phyloP scores from a whole-genome alignment of 1,140 invertebrate species.

The Triops longicaudatus region DNA sequence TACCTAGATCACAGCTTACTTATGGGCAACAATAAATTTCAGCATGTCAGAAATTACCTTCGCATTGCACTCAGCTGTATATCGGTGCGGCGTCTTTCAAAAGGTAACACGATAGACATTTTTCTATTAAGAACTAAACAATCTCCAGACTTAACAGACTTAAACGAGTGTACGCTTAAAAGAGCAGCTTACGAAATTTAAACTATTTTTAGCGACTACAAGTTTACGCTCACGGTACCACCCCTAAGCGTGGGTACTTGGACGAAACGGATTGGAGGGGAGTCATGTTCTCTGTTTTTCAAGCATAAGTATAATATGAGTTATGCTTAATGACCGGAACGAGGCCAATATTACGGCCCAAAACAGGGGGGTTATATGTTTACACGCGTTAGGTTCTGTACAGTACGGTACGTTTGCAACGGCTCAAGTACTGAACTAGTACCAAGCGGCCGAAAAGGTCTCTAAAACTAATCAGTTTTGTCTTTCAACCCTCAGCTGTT shows the following conservation, averaged over 20 bases:
- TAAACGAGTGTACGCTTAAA: no score
- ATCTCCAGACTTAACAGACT: no score
- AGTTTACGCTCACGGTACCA: not conserved
- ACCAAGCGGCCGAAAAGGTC: not conserved
- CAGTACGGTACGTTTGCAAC: not conserved
- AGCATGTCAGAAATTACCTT: no score
- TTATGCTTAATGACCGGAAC: not conserved
- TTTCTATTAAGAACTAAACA: no score
- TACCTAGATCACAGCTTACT: no score
- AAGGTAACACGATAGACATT: no score
- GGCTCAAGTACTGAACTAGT: not conserved
- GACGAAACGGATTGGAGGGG: not conserved
- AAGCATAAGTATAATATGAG: not conserved
- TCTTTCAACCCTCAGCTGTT: not conserved
- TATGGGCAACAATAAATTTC: no score
- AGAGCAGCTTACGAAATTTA: no score
- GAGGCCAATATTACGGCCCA: not conserved
- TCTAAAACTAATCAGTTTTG: constrained; percentile 8
- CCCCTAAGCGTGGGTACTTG: not conserved
- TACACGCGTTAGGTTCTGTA: not conserved
- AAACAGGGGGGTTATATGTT: not conserved
- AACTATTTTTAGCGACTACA: no score
- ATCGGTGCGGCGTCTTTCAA: no score
- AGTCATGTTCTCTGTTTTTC: not conserved
- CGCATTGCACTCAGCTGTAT: no score